Base-by-base conservation (phyloP, 2,797 vertebrate species). In the Phoeniculus purpureus region DNA sequence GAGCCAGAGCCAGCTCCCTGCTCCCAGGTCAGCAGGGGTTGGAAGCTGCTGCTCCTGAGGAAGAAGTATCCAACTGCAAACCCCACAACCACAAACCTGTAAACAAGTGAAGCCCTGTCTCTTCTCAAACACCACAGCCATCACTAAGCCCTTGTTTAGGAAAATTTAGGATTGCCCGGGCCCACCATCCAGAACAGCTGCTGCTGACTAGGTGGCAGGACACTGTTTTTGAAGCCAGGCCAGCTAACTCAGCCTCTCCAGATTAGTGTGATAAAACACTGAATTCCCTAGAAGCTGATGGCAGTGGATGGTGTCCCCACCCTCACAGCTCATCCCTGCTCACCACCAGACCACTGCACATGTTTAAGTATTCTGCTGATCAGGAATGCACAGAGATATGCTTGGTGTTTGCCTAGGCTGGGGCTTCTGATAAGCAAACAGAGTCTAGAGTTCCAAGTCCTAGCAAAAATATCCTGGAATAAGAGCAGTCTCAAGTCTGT, bases 231-330 rank as follows among this genome's bases (percentile, higher is more conserved):
- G 91, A 83, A 91, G 73, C 50, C 82, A 15, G 1, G 50, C 77
- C 91, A 91, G 80, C 67, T 32, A 87, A 79, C 40, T 84, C 71
- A 86, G 80, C 56, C 60, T 31, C 66, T 74, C 47, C n/a, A 32
- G 0, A 0, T 23, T 76, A 59, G 77, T 17, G 22, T 1, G 0
- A 55, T 68, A 68, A 64, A 74, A 89, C 48, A 34, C 56, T 54
- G 52, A 87, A 70, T 73, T 93, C 92, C 90, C 80, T 56, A 70
- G 79, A 73, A 92, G 61, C 64, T 86, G 83, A 81, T 76, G 91
- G 85, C 67, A 94, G 77, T 0, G 18, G 77, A 71, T 51, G 60
- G 60, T 50, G 56, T 80, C 54, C 75, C 72, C 60, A 52, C 16
- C 31, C 0, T 0, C 83, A 66, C 6, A 76, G 34, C 34, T 32